Evolutionary conservation across 2,113 vertebrate genomes (phyloP).

Genomic region (Datnioides undecimradiatus): DNA sequence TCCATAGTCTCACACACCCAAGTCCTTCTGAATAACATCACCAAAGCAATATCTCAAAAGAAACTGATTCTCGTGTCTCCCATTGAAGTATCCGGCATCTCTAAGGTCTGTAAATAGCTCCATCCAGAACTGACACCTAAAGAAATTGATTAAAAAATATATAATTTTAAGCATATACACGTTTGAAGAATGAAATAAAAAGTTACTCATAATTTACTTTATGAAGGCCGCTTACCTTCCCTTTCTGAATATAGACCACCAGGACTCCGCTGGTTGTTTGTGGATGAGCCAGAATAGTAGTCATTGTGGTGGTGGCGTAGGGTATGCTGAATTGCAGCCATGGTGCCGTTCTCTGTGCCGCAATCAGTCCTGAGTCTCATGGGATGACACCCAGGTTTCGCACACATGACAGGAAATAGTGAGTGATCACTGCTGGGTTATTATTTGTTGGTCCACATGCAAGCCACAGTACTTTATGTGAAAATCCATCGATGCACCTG

Average conservation of each 20-base stretch:
- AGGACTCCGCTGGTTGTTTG: conserved; percentile 22
- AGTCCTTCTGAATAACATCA: conserved; percentile 46
- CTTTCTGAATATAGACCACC: conserved; percentile 39
- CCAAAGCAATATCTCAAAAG: conserved; percentile 50
- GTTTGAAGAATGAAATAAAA: background rate
- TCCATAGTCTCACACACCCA: conserved; percentile 46
- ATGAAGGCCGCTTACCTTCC: conserved; percentile 6
- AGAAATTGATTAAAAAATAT: background rate
- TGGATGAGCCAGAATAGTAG: conserved; percentile 37
- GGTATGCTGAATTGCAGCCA: conserved; percentile 12
- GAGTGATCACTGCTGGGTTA: background rate
- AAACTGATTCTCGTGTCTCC: no score
- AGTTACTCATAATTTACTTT: background rate
- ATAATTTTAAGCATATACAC: background rate
- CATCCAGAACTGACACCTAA: conserved; percentile 55
- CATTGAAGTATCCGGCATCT: conserved; percentile 39
- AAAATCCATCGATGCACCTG: conserved; percentile 64
- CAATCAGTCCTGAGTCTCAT: conserved; percentile 36
- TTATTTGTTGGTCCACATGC: conserved; percentile 39
- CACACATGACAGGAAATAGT: conserved; percentile 39
- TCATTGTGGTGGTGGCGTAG: background rate
- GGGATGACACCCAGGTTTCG: conserved; percentile 34
- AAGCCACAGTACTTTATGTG: conserved; percentile 51
- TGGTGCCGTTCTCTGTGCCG: conserved; percentile 22
- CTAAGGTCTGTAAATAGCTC: conserved; percentile 55